Evolutionary conservation across 35 echinoderm and acorn worm species (phyloP), one percentile per base, ranked within the genome.

Genomic region (Apostichopus californicus): DNA sequence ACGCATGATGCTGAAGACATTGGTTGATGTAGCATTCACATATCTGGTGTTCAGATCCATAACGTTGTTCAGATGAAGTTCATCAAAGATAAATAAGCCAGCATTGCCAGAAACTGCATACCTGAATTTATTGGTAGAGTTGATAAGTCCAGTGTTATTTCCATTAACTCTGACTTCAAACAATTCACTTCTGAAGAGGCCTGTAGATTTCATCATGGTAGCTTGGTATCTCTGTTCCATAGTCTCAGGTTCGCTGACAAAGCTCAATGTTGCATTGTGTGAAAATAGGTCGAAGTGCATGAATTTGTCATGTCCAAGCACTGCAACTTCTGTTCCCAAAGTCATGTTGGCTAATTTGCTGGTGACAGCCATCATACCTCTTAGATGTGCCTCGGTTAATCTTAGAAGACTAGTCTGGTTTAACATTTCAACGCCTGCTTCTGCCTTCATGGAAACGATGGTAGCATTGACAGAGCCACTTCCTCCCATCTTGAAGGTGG

Each of bases 291-390:
- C 65, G 86, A 96, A 96, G 54, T 89, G 73, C 15, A 90, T 79
- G 60, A 96, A 61, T 54, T 89, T 90, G 5, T 65, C 77, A 58
- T 90, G 88, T 22, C 87, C 73, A 20, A 59, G 28, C 24, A 94
- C 73, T 63, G 90, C 87, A 4, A 89, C 79, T 58, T 83, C 71
- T 21, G 77, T 84, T 20, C 14, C 55, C n/a, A 87, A 58, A 5
- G 88, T 92, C 63, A 81, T 85, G 55, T 94, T 94, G 20, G 91
- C 59, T 52, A 96, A 10, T 56, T 57, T 78, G 17, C 66, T 94
- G 66, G 56, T 90, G 61, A 94, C 18, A 46, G 89, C 17, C 7
- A 17, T 24, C 54, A 23, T 68, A 52, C 7, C 53, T 21, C 15
- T 54, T 13, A 79, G 13, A 77, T 8, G 1, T 18, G n/a, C 53